A percentile compares a stretch with the other conserved stretches of the same genome.
phyloP scores from a whole-genome alignment of 2,888 invertebrate species.

The Eupelmus urozonus region DNA sequence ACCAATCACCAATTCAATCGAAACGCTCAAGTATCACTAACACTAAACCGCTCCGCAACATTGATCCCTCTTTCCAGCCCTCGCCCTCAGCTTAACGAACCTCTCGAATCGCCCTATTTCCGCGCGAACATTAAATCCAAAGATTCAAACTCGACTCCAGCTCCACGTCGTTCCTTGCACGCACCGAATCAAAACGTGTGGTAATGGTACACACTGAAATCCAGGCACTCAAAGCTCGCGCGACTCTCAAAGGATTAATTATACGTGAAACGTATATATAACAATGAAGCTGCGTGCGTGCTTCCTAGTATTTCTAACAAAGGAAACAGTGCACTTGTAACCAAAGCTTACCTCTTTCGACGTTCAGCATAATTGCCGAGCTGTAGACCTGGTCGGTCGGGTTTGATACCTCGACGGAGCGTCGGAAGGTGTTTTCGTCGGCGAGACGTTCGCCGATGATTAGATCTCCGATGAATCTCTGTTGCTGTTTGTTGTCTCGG shows the following conservation, averaged over 20 bases:
- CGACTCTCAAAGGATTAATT: background rate
- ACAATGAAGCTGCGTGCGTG: background rate
- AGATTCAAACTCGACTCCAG: too few species aligned
- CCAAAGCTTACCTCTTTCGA: slow-evolving; percentile 68
- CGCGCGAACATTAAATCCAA: too few species aligned
- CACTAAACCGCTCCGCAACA: too few species aligned
- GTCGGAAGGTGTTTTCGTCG: slow-evolving; percentile 72
- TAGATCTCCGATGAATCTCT: slow-evolving; percentile 71
- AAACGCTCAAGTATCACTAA: too few species aligned
- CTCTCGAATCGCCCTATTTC: too few species aligned
- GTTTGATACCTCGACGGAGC: slow-evolving; percentile 70
- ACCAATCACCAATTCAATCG: too few species aligned
- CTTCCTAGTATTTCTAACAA: background rate
- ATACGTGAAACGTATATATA: background rate
- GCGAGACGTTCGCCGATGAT: slow-evolving; percentile 68
- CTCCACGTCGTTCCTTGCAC: too few species aligned
- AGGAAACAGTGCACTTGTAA: background rate
- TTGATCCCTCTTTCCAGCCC: too few species aligned
- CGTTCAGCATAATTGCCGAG: slow-evolving; percentile 66
- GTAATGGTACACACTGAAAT: too few species aligned
- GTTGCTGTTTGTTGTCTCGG: slow-evolving; percentile 37
- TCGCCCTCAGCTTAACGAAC: too few species aligned
- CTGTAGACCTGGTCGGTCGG: slow-evolving; percentile 69
- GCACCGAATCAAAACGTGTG: too few species aligned
- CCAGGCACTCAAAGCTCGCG: too few species aligned